Conservation (phyloP, 1,140 invertebrate genomes). For the Cardiocondyla obscurior region DNA sequence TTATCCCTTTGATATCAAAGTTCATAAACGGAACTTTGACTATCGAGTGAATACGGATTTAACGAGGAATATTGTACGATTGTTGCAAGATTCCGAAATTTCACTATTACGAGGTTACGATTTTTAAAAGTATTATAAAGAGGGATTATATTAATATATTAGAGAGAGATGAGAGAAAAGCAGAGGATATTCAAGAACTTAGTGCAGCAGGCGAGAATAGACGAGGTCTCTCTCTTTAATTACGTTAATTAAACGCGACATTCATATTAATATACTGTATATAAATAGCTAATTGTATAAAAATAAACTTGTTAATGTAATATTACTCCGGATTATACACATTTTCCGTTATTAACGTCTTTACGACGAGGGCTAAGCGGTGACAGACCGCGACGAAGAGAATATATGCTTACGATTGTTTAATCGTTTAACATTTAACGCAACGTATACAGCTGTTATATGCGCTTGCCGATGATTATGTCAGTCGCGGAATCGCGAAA, state of each 20-base stretch:
- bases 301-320: slow-evolving; percentile 69
- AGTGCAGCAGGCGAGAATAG: slow-evolving; percentile 37
- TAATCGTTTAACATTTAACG: slow-evolving; percentile 49
- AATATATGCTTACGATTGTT: slow-evolving; percentile 24
- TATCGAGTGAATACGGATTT: slow-evolving; percentile 12
- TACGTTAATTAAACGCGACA: slow-evolving; percentile 58
- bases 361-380: slow-evolving; percentile 43
- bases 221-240: slow-evolving; percentile 50
- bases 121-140: slow-evolving; percentile 43
- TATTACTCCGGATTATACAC: slow-evolving; percentile 50
- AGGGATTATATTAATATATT: slow-evolving; percentile 24
- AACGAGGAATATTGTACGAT: slow-evolving; percentile 54
- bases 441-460: slow-evolving; percentile 15
- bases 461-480: slow-evolving; percentile 24
- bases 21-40: neutral
- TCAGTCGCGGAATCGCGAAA: slow-evolving; percentile 19
- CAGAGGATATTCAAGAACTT: slow-evolving; percentile 38
- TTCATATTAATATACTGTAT: slow-evolving; percentile 69
- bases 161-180: slow-evolving; percentile 33
- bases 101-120: neutral
- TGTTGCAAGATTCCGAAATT: slow-evolving; percentile 54
- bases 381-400: slow-evolving; percentile 29
- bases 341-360: slow-evolving; percentile 62
- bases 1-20: neutral
- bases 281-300: slow-evolving; percentile 73